Evolutionary conservation across 2,113 vertebrate genomes (phyloP).

Genomic region (Callocephalon fimbriatum): DNA sequence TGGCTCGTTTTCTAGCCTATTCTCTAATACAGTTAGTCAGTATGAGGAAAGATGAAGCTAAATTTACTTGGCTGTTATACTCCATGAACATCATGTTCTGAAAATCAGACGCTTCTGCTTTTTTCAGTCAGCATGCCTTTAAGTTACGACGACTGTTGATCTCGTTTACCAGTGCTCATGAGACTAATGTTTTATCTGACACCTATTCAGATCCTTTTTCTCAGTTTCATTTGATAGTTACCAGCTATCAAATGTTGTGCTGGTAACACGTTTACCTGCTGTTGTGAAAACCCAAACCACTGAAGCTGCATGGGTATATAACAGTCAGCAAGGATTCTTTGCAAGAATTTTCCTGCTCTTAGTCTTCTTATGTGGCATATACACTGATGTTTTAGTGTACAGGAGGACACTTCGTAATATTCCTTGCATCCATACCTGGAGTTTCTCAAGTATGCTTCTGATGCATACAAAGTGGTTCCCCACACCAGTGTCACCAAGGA

Average conservation of each 20-base stretch:
- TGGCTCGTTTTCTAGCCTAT: neutral
- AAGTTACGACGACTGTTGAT: neutral
- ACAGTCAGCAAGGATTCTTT: neutral
- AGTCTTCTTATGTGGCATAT: neutral
- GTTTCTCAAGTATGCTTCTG: neutral
- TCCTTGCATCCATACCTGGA: neutral
- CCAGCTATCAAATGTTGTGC: neutral
- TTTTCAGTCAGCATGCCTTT: neutral
- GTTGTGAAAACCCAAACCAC: neutral
- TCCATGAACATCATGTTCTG: neutral
- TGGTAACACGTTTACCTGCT: neutral
- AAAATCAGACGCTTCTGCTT: neutral
- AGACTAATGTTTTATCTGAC: neutral
- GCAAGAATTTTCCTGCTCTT: neutral
- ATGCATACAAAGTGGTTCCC: neutral
- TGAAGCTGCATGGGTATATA: neutral
- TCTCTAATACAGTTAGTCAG: neutral
- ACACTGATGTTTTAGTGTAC: neutral
- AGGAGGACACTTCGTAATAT: neutral
- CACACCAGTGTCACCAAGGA: neutral
- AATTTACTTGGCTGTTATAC: neutral
- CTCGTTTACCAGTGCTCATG: neutral
- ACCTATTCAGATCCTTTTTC: neutral
- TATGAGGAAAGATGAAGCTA: neutral
- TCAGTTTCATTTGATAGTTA: neutral